phyloP scores from a whole-genome alignment of 2,888 invertebrate genomes.

The Pachydiplax longipennis region DNA sequence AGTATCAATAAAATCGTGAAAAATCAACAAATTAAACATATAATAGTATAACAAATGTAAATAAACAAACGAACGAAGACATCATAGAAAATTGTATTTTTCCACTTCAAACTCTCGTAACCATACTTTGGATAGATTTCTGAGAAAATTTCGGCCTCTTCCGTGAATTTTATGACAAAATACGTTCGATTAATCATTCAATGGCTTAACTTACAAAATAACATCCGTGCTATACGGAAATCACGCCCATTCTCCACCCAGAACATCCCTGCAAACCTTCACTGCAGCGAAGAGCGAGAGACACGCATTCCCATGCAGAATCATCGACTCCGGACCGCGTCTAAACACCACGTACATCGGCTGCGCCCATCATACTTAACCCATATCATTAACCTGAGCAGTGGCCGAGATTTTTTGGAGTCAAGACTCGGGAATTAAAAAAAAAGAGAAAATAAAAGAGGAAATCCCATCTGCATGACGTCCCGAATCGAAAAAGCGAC shows the following conservation, averaged over 20 bases:
- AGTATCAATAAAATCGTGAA: too few species aligned
- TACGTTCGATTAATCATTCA: too few species aligned
- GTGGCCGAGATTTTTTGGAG: neutral
- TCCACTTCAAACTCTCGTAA: too few species aligned
- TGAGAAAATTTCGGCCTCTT: too few species aligned
- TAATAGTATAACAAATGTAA: too few species aligned
- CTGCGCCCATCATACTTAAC: neutral
- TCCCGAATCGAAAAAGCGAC: neutral
- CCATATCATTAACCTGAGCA: conserved; percentile 1
- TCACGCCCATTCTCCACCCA: neutral
- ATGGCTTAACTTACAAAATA: too few species aligned
- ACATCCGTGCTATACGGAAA: too few species aligned
- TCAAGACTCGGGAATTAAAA: neutral
- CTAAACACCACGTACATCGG: neutral
- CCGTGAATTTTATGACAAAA: too few species aligned
- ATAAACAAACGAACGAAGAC: too few species aligned
- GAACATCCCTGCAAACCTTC: neutral
- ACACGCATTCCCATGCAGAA: neutral
- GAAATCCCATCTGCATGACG: neutral
- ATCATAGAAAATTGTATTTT: too few species aligned
- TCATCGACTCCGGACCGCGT: neutral
- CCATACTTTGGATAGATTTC: too few species aligned
- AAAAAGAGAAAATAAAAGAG: neutral
- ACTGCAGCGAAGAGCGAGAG: neutral
- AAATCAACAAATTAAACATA: too few species aligned